These are phyloP conservation scores for Acrocyrtus sp. DNA, from an alignment of 2,888 invertebrate species.

Conservation along the genomic window DNA sequence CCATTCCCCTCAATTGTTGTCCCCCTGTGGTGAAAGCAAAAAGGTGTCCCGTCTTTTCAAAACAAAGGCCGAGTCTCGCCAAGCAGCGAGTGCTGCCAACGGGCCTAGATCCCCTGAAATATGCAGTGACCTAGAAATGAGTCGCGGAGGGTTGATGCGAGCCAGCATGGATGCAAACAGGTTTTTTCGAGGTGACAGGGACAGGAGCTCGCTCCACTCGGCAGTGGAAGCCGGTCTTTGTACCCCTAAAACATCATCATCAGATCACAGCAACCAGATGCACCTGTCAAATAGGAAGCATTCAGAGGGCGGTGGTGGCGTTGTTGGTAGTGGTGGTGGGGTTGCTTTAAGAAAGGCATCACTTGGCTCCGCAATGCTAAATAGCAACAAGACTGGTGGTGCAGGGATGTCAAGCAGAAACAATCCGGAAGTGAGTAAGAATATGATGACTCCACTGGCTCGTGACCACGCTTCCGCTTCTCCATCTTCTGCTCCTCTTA, in stretches of 20 bases:
- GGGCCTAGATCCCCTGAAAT: slow-evolving; percentile 46
- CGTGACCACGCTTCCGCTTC: slow-evolving; percentile 50
- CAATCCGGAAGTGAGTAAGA: slow-evolving; percentile 46
- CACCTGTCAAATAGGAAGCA: slow-evolving; percentile 48
- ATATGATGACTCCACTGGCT: slow-evolving; percentile 35
- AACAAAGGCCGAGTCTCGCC: slow-evolving; percentile 76
- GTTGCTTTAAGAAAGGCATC: slow-evolving; percentile 36
- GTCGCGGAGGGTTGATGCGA: slow-evolving; percentile 49
- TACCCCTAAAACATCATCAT: slow-evolving; percentile 40
- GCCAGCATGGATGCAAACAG: slow-evolving; percentile 53
- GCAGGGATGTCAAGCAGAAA: slow-evolving; percentile 44
- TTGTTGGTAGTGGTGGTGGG: too few relatives aligned
- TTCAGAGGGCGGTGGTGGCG: slow-evolving; percentile 34
- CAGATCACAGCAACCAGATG: slow-evolving; percentile 26
- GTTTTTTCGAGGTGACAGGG: slow-evolving; percentile 49
- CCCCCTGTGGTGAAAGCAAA: slow-evolving; percentile 45
- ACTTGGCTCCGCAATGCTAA: slow-evolving; percentile 7
- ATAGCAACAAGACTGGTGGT: neutral
- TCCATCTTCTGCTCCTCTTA: slow-evolving; percentile 8
- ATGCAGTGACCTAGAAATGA: slow-evolving; percentile 51
- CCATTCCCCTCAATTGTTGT: slow-evolving; percentile 33
- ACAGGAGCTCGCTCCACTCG: slow-evolving; percentile 42
- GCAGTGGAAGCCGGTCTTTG: slow-evolving; percentile 43
- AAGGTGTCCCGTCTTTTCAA: slow-evolving; percentile 73
- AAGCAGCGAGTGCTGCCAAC: slow-evolving; percentile 33